Percentiles rank a stretch among this genome's conserved stretches.
Evolutionary conservation across 2,113 vertebrate genomes (phyloP).

Genomic region (Excalfactoria chinensis): DNA sequence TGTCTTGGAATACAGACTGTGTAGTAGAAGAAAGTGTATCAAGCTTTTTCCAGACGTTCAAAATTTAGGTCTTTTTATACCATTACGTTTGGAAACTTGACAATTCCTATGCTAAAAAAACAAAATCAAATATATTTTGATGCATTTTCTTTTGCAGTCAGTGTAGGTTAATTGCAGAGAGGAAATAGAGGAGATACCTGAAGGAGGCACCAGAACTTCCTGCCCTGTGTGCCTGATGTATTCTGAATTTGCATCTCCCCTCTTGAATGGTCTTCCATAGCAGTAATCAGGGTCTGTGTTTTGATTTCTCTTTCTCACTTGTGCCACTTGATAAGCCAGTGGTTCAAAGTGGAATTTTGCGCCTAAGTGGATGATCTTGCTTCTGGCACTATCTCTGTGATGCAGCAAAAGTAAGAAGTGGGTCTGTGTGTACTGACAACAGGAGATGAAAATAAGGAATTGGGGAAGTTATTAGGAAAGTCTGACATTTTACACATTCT

Average conservation of each 20-base stretch:
- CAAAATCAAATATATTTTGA: not conserved
- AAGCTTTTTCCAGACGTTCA: not conserved
- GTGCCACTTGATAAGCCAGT: not conserved
- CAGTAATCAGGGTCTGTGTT: not conserved
- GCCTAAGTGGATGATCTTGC: not conserved
- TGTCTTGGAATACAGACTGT: not conserved
- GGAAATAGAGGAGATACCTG: not conserved
- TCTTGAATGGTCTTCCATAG: not conserved
- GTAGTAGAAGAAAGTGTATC: not conserved
- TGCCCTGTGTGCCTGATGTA: accelerated
- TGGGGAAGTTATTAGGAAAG: not conserved
- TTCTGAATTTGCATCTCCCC: not conserved
- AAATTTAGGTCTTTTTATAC: not conserved
- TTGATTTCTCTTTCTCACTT: not conserved
- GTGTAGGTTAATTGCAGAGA: not conserved
- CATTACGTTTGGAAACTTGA: not conserved
- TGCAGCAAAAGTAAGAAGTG: not conserved
- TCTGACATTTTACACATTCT: not conserved
- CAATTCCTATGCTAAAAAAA: not conserved
- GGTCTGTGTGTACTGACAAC: not conserved
- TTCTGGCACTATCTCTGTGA: not conserved
- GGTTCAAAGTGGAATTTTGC: not conserved
- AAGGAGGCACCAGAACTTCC: not conserved
- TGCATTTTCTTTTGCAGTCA: not conserved
- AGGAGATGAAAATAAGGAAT: not conserved